Evolutionary conservation across 2,888 invertebrate species (phyloP), one percentile per base, ranked within the genome.

Genomic region (Ophion ellenae): DNA sequence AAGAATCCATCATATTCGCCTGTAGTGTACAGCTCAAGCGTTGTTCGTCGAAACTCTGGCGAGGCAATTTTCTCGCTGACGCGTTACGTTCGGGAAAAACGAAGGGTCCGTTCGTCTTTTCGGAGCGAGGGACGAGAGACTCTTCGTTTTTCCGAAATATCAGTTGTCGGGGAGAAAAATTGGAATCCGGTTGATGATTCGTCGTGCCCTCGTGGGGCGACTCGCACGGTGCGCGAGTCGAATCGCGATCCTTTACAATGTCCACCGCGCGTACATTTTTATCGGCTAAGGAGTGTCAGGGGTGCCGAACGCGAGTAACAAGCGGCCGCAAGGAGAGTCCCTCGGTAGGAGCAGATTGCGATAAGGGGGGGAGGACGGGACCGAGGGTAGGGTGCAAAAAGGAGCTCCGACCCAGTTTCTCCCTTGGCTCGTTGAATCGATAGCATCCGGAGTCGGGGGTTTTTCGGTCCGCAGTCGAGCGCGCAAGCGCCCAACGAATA

Each of bases 341-440:
- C 17, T 53, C 4, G 53, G 4, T 53, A 53, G 53, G 2, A 53
- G 17, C 53, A 17, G 53, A 40, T 40, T 40, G 40, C 40, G 40
- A 47, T 24, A 36, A 63, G 74, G 2, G 40, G 63, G 32, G 4
- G 4, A 24, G 63, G 10, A 32, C n/a, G 63, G 45, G 45, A 74
- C 61, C 17, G 57, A 59, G 70, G n/a, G 67, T 28, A 24, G 14
- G 36, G 57, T n/a, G 20, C 59, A 45, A 63, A 59, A 74, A 57
- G 64, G 45, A 74, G 53, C 61, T 78, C 59, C 84, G 86, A 86
- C 86, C 86, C 86, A 86, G 84, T 86, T 86, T 86, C 81, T 79
- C 59, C 67, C 67, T 83, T 57, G 80, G 28, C 40, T 80, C 53
- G 71, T 83, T 73, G 71, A 84, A 86, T 86, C 86, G 78, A 86